phyloP scores from a whole-genome alignment of 2,888 invertebrate genomes.

The Dexiosoma caninum region DNA sequence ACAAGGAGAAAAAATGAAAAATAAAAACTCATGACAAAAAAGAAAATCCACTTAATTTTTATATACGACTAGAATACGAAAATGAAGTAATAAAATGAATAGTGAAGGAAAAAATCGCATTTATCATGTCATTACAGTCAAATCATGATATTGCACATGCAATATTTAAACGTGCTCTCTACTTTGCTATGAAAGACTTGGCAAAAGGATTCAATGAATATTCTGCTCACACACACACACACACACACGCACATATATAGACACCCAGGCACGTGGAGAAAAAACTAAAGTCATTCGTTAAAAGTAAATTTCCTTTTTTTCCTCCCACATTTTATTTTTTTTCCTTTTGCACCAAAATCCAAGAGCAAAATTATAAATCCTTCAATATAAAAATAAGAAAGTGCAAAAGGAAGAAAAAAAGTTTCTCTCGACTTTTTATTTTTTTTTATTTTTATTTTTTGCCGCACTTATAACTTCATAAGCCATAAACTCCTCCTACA shows the following conservation, averaged over 20 bases:
- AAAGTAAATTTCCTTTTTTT: slow-evolving; percentile 45
- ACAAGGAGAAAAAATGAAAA: slow-evolving; percentile 5
- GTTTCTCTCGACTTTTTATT: too few relatives aligned
- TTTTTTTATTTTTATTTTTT: too few relatives aligned
- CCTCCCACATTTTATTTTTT: slow-evolving; percentile 17
- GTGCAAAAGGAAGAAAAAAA: slow-evolving; percentile 10
- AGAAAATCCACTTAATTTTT: slow-evolving; percentile 51
- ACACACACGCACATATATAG: not conserved
- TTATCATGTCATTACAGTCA: slow-evolving; percentile 76
- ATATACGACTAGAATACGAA: slow-evolving; percentile 36
- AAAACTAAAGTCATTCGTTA: slow-evolving; percentile 50
- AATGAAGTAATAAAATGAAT: slow-evolving; percentile 66
- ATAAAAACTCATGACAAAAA: not conserved
- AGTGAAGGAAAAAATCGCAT: slow-evolving; percentile 69
- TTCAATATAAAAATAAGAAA: slow-evolving; percentile 34
- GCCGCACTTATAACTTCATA: slow-evolving; percentile 26
- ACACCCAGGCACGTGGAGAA: not conserved
- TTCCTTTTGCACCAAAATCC: slow-evolving; percentile 37
- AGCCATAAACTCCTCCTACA: slow-evolving; percentile 50
- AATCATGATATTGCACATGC: slow-evolving; percentile 68
- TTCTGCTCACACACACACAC: not conserved
- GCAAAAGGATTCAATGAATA: slow-evolving; percentile 46
- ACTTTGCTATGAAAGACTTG: slow-evolving; percentile 31
- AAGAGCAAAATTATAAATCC: slow-evolving; percentile 51
- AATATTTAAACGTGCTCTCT: slow-evolving; percentile 30